phyloP scores from a whole-genome alignment of 2,888 invertebrate genomes.

The Cosmopolites sordidus region DNA sequence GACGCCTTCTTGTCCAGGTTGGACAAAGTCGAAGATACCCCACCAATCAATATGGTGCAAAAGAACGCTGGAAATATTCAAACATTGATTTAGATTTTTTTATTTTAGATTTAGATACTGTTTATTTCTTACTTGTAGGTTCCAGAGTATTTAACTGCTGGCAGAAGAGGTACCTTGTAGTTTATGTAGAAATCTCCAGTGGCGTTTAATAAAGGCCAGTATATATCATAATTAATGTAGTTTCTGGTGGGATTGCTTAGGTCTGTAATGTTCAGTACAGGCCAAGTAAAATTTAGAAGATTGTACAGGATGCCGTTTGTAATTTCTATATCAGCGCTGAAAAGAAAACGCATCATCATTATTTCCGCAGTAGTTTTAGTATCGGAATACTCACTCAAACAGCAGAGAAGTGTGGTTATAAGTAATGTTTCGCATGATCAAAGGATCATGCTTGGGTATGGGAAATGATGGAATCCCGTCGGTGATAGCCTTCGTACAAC shows the following conservation, averaged over 20 bases:
- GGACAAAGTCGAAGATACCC: slow-evolving; percentile 1
- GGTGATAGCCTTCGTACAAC: neutral
- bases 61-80: neutral
- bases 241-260: neutral
- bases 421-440: neutral
- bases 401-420: too few relatives aligned
- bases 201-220: neutral
- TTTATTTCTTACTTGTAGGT: neutral
- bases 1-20: slow-evolving; percentile 3
- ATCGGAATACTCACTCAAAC: too few relatives aligned
- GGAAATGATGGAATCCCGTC: neutral
- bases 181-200: neutral
- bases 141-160: neutral
- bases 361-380: too few relatives aligned
- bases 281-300: neutral
- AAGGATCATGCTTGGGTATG: neutral
- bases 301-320: neutral
- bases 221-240: neutral
- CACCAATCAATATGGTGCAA: slow-evolving; percentile 3
- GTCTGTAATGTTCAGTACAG: neutral
- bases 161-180: neutral
- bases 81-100: too few relatives aligned
- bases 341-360: too few relatives aligned
- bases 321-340: too few relatives aligned
- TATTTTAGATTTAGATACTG: too few relatives aligned